Evolutionary conservation across 2,888 invertebrate species (phyloP), one percentile per base, ranked within the genome.

Genomic region (Aquatica leii): DNA sequence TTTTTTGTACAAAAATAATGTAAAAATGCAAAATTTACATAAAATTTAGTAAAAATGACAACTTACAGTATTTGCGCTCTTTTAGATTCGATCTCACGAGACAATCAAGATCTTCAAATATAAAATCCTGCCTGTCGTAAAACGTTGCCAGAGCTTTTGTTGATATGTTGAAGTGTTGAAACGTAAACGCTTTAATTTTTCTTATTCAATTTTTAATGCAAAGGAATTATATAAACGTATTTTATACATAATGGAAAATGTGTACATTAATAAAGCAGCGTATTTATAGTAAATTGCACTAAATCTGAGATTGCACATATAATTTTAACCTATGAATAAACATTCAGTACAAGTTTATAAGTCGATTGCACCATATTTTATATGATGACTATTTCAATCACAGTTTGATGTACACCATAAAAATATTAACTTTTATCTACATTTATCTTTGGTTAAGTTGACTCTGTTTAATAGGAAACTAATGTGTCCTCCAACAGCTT

Each of bases 281-380:
- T 70, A 65, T 65, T 62, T 63, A n/a, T n/a, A 51, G 53, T 59
- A 58, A 59, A 71, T 69, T 71, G 73, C 71, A 69, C 70, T 68
- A 71, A 63, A 58, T 68, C 69, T 66, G 69, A 70, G 69, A 73
- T 73, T 73, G 73, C 73, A 73, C 73, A 71, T 72, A 66, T 65
- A 71, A 64, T 63, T 54, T 59, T 69, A 70, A 72, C 69, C 48
- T 50, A 69, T 66, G 59, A 59, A 65, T 63, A 59, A 66, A 66
- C 63, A 62, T 34, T 64, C 52, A 57, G 54, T 61, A 57, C 61
- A 67, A 67, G 59, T 48, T 46, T 63, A 50, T 59, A 67, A 56
- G 57, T 68, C 52, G 54, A 55, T 72, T 76, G 75, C 77, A 77
- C 74, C 78, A 77, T 77, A 78, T 78, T 71, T 75, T 71, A 79